phyloP scores from a whole-genome alignment of 2,797 vertebrate genomes.

The Takifugu rubripes region DNA sequence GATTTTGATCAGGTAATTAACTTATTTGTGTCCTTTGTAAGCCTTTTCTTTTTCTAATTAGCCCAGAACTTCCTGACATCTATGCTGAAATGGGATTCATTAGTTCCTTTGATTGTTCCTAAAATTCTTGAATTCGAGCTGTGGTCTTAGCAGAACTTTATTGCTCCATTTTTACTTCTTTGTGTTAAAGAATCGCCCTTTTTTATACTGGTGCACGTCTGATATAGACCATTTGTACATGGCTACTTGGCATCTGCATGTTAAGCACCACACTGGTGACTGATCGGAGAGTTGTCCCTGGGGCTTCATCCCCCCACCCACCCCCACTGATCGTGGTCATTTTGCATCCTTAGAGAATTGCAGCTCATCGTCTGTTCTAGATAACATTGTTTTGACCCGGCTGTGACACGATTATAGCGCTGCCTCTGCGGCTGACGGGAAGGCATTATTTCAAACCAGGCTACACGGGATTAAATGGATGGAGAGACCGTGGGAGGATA shows the following conservation, averaged over 20 bases:
- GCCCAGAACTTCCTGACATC: constrained; percentile 1
- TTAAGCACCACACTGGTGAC: constrained; percentile 9
- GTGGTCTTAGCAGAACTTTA: no score
- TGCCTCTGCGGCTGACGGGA: constrained; percentile 36
- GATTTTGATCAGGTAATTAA: neutral
- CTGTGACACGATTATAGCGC: constrained; percentile 51
- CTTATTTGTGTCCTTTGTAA: no score
- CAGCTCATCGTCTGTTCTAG: constrained; percentile 6
- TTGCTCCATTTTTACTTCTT: no score
- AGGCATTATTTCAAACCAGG: constrained; percentile 56
- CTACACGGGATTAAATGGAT: constrained; percentile 58
- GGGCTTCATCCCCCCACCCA: constrained; percentile 7
- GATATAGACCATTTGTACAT: neutral
- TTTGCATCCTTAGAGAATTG: constrained; percentile 32
- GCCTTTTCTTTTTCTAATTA: neutral
- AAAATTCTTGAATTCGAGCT: constrained; percentile 28
- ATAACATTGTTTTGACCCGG: constrained; percentile 51
- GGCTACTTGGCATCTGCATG: neutral
- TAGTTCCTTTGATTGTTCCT: constrained; percentile 35
- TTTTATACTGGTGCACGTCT: neutral
- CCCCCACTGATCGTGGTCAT: constrained; percentile 35
- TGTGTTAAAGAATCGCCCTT: neutral
- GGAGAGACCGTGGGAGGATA: constrained; percentile 37
- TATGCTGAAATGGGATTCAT: neutral
- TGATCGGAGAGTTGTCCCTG: constrained; percentile 12